Evolutionary conservation across 1,140 invertebrate genomes (phyloP).

Genomic region (Planococcus citri): DNA sequence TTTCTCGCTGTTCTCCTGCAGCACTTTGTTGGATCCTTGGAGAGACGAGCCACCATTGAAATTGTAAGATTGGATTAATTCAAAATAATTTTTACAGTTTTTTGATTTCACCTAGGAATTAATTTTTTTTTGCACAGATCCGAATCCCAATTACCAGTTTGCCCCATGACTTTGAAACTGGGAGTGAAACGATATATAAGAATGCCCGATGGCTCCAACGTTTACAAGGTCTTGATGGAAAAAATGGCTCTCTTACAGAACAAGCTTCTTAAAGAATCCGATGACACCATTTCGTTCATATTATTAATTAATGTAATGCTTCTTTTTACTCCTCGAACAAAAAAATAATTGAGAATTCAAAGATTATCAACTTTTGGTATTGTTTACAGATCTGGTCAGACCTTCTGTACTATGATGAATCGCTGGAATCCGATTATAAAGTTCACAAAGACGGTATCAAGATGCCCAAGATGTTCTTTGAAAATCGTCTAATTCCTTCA

Average conservation of each 20-base stretch:
- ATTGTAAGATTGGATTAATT: constrained; percentile 38
- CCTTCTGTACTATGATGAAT: constrained; percentile 43
- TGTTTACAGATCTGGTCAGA: constrained; percentile 44
- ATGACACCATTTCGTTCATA: constrained; percentile 57
- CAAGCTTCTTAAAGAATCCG: constrained; percentile 45
- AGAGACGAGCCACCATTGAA: constrained; percentile 38
- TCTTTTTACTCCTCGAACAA: neutral
- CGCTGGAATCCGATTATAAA: constrained; percentile 40
- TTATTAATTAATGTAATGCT: constrained; percentile 40
- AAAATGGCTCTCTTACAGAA: constrained; percentile 46
- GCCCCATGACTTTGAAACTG: constrained; percentile 31
- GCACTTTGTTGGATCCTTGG: constrained; percentile 46
- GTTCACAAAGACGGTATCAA: constrained; percentile 44
- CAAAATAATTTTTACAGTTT: constrained; percentile 21
- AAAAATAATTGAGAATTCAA: neutral
- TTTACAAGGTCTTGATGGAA: constrained; percentile 42
- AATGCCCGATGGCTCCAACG: constrained; percentile 51
- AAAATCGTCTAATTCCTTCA: constrained; percentile 38
- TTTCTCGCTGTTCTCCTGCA: constrained; percentile 37
- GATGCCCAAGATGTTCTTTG: constrained; percentile 44
- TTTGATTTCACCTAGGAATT: too few relatives aligned
- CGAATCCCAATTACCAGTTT: neutral
- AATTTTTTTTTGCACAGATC: neutral
- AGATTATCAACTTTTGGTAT: neutral
- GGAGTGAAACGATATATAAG: constrained; percentile 35